Conservation (phyloP, 2,113 vertebrate genomes). For the Channa argus region DNA sequence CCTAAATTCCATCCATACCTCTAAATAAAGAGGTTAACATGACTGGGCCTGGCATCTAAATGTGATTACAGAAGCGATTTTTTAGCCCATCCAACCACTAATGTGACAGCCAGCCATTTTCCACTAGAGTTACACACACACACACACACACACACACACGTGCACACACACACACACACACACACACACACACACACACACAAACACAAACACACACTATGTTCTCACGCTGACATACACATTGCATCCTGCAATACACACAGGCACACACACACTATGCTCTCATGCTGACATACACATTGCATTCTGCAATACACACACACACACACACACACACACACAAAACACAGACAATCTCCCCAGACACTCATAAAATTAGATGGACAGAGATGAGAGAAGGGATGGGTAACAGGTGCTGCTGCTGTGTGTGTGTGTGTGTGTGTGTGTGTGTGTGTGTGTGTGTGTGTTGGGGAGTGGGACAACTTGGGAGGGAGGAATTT, state of each 20-base stretch:
- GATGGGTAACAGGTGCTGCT: conserved; percentile 66
- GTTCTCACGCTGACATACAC: conserved; percentile 13
- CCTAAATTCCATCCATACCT: conserved; percentile 69
- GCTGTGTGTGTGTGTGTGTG: not conserved
- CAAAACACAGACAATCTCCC: conserved; percentile 58
- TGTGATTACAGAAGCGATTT: conserved; percentile 77
- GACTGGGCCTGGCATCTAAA: conserved; percentile 62
- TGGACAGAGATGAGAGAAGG: conserved; percentile 71
- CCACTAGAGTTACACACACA: conserved; percentile 43
- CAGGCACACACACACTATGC: not conserved
- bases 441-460: too few species aligned
- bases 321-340: not conserved
- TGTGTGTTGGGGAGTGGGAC: conserved; percentile 28
- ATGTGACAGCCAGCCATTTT: conserved; percentile 78
- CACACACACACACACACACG: conserved; percentile 18
- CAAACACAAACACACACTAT: conserved; percentile 3
- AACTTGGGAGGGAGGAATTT: conserved; percentile 49
- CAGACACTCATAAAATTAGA: conserved; percentile 75
- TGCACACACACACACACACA: conserved; percentile 23
- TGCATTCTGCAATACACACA: conserved; percentile 11
- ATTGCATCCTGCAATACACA: conserved; percentile 9
- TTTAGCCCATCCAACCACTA: conserved; percentile 77
- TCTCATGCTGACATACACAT: conserved; percentile 13
- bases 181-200: conserved; percentile 19
- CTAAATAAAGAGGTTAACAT: conserved; percentile 78